Evolutionary conservation across 2,797 vertebrate genomes (phyloP).

Genomic region (Phrynocephalus forsythii): DNA sequence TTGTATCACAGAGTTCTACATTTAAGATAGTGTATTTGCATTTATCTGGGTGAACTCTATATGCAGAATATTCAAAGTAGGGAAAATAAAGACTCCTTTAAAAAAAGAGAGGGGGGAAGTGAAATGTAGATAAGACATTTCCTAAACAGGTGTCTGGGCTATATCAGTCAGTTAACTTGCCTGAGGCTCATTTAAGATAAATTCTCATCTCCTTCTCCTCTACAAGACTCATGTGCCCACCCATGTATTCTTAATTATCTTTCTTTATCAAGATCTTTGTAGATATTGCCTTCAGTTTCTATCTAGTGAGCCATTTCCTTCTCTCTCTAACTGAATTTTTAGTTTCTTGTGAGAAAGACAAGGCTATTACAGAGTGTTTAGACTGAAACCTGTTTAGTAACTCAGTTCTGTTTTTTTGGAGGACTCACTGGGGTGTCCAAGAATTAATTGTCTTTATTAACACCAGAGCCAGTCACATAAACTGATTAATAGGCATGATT

Average conservation of each 20-base stretch:
- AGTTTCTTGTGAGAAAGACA: background rate
- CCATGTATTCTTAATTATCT: slow-evolving; percentile 24
- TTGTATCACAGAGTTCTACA: background rate
- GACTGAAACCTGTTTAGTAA: slow-evolving; percentile 14
- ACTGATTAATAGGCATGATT: slow-evolving; percentile 5
- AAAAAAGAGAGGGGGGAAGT: background rate
- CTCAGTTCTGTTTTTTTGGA: slow-evolving; percentile 53
- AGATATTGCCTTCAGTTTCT: slow-evolving; percentile 57
- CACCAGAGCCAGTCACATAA: slow-evolving; percentile 42
- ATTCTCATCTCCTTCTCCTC: background rate
- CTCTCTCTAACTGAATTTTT: background rate
- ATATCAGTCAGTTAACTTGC: background rate
- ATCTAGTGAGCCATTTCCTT: background rate
- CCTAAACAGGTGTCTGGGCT: background rate
- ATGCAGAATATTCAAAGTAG: background rate
- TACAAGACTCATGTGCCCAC: background rate
- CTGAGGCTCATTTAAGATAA: background rate
- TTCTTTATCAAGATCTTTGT: slow-evolving; percentile 53
- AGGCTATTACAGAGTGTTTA: background rate
- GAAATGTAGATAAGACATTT: background rate
- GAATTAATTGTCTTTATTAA: slow-evolving; percentile 52
- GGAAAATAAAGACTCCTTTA: background rate
- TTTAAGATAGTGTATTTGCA: background rate
- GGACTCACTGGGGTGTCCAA: slow-evolving; percentile 32
- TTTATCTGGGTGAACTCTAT: background rate